Evolutionary conservation across 1,140 invertebrate species (phyloP).

Genomic region (Habropoda laboriosa): DNA sequence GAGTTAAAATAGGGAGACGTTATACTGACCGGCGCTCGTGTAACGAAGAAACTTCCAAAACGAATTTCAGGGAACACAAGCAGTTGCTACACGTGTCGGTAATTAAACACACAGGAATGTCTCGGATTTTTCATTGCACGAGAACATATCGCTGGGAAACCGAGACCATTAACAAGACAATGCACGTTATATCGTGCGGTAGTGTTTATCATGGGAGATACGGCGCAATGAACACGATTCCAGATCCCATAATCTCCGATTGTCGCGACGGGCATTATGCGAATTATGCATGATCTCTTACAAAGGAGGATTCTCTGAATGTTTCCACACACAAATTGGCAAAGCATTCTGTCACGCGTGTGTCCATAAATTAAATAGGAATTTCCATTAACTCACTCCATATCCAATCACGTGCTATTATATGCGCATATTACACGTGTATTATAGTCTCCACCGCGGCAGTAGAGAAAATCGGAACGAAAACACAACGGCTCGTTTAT

Average conservation of each 20-base stretch:
- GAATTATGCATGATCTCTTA: constrained; percentile 53
- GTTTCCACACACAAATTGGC: neutral
- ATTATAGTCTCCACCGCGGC: too few relatives aligned
- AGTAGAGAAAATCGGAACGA: neutral
- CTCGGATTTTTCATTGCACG: neutral
- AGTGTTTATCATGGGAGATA: constrained; percentile 53
- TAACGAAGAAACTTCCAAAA: too few relatives aligned
- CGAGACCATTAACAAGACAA: constrained; percentile 50
- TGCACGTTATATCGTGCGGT: neutral
- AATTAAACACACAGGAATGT: neutral
- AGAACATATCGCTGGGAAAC: neutral
- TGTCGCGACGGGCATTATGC: constrained; percentile 36
- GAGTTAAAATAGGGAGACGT: too few relatives aligned
- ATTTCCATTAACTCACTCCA: neutral
- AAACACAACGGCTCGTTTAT: neutral
- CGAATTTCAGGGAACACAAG: too few relatives aligned
- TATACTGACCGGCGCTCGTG: too few relatives aligned
- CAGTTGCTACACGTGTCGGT: too few relatives aligned
- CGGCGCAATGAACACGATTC: constrained; percentile 43
- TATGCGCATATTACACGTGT: too few relatives aligned
- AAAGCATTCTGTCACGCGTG: neutral
- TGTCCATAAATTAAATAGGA: neutral
- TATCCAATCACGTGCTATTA: neutral
- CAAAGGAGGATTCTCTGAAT: constrained; percentile 34
- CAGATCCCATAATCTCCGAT: constrained; percentile 58